Evolutionary conservation across 2,113 vertebrate species (phyloP).

Genomic region (Zosterops hypoxanthus): DNA sequence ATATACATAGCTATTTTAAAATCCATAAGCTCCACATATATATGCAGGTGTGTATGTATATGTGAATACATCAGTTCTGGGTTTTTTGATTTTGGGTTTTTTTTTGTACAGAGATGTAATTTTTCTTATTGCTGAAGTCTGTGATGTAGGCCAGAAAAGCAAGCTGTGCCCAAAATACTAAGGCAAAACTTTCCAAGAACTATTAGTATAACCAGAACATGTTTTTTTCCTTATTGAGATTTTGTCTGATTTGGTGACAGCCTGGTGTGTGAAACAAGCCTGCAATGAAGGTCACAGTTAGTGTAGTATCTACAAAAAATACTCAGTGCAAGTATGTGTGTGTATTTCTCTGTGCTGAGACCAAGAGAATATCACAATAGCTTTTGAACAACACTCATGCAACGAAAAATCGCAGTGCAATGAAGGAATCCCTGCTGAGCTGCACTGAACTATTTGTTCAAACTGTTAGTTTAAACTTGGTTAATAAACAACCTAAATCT

Average conservation of each 20-base stretch:
- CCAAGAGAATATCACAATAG: not conserved
- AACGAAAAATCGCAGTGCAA: not conserved
- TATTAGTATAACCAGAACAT: not conserved
- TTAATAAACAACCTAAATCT: not conserved
- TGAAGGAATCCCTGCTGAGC: not conserved
- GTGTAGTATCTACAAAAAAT: not conserved
- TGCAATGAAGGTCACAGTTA: not conserved
- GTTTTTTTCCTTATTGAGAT: not conserved
- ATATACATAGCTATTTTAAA: not conserved
- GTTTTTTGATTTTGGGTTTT: fast-evolving
- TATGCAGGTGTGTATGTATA: not conserved
- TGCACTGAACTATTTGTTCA: not conserved
- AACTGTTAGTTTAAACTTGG: not conserved
- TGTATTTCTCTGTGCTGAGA: not conserved
- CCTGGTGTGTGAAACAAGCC: not conserved
- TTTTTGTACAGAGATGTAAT: not conserved
- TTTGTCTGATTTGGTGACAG: not conserved
- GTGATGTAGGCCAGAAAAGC: not conserved
- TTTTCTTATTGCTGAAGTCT: not conserved
- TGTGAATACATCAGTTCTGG: not conserved
- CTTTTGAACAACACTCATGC: not conserved
- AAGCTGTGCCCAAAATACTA: not conserved
- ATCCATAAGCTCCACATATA: not conserved
- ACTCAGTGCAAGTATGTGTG: not conserved
- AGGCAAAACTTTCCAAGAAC: not conserved